Percentiles rank a stretch among this genome's conserved stretches.
Conservation (phyloP, 2,797 vertebrate genomes). For the Sebastes paucispinis region DNA sequence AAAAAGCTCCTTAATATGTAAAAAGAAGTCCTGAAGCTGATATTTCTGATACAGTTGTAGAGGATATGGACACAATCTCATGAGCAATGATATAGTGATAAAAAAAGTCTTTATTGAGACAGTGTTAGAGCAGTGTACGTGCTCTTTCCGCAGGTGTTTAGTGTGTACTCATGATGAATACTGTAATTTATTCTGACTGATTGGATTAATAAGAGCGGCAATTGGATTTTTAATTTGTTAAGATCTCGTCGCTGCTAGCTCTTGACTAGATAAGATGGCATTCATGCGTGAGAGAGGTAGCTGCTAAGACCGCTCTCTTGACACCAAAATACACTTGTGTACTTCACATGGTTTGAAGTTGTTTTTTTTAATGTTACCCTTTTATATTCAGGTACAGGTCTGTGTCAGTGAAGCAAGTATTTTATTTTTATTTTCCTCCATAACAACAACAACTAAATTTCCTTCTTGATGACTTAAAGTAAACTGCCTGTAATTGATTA, state of each 20-base stretch:
- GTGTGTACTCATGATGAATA: constrained; percentile 3
- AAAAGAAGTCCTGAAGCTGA: background rate
- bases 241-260: constrained; percentile 2
- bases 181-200: constrained; percentile 39
- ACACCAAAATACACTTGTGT: background rate
- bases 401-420: background rate
- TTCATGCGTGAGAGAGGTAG: constrained; percentile 19
- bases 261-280: constrained; percentile 33
- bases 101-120: background rate
- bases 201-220: constrained; percentile 42
- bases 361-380: background rate
- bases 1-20: background rate
- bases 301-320: constrained; percentile 18
- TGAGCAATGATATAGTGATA: background rate
- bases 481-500: background rate
- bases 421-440: background rate
- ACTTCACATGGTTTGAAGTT: background rate
- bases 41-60: background rate
- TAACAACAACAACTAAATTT: background rate
- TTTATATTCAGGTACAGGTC: background rate
- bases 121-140: background rate
- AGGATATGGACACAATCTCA: background rate
- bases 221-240: constrained; percentile 37
- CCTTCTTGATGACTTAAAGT: background rate
- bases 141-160: background rate